Percentiles rank a stretch among this genome's conserved stretches.
Conservation (phyloP, 2,888 invertebrate species). For the Euphydryas editha region DNA sequence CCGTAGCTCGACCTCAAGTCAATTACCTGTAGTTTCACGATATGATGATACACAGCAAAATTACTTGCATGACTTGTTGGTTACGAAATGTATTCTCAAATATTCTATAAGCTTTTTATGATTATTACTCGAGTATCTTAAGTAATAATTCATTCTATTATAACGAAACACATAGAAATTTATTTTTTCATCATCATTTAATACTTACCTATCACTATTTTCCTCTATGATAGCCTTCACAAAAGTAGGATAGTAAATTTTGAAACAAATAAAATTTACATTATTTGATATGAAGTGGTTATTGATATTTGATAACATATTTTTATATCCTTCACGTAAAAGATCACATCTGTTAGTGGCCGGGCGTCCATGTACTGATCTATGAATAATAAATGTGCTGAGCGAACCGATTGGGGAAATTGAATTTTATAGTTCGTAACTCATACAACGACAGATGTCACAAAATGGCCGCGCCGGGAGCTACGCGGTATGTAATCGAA, state of each 20-base stretch:
- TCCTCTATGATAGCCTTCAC: too few relatives aligned
- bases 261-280: background rate
- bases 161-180: background rate
- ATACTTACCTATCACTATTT: too few relatives aligned
- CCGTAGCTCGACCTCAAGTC: slow-evolving; percentile 61
- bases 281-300: slow-evolving; percentile 53
- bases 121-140: background rate
- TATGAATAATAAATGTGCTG: slow-evolving; percentile 83
- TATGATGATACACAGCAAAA: slow-evolving; percentile 57
- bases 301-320: slow-evolving; percentile 67
- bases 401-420: slow-evolving; percentile 82
- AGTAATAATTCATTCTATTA: background rate
- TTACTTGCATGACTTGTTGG: slow-evolving; percentile 47
- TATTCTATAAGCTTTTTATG: background rate
- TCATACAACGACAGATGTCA: slow-evolving; percentile 83
- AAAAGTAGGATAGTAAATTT: background rate
- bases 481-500: slow-evolving; percentile 75
- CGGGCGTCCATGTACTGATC: slow-evolving; percentile 77
- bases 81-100: background rate
- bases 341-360: slow-evolving; percentile 82
- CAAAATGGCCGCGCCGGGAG: slow-evolving; percentile 78
- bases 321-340: slow-evolving; percentile 81
- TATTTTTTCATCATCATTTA: too few relatives aligned
- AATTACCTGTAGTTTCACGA: slow-evolving; percentile 59
- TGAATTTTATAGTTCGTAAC: slow-evolving; percentile 83